Conservation (phyloP, 2,888 invertebrate species). For the Thymelicus acteon region DNA sequence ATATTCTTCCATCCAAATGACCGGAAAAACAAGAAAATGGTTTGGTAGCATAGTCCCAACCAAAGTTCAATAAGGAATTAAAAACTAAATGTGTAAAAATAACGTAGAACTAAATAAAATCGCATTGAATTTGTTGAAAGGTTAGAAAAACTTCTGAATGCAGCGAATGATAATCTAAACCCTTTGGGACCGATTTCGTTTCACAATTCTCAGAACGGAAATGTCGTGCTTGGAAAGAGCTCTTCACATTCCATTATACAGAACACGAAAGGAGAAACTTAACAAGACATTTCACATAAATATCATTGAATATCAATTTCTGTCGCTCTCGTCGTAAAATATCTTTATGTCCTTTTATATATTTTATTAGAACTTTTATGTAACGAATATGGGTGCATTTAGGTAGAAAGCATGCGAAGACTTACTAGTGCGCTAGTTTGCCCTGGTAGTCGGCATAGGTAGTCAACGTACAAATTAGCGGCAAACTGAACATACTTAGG, state of each 20-base stretch:
- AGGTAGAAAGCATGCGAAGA: too few species aligned
- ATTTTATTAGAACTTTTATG: neutral
- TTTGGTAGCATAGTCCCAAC: too few species aligned
- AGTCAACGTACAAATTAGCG: too few species aligned
- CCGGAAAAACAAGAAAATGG: too few species aligned
- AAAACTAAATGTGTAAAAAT: too few species aligned
- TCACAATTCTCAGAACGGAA: neutral
- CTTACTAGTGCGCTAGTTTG: too few species aligned
- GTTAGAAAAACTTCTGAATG: neutral
- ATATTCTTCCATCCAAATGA: too few species aligned
- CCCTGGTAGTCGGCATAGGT: too few species aligned
- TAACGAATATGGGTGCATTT: neutral
- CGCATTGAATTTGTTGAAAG: neutral
- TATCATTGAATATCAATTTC: constrained; percentile 6
- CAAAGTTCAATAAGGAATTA: too few species aligned
- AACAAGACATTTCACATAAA: constrained; percentile 6
- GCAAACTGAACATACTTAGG: too few species aligned
- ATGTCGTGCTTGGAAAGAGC: neutral
- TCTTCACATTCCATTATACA: neutral
- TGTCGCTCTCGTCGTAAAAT: neutral
- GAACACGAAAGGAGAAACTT: neutral
- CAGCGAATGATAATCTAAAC: neutral
- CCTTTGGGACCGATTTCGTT: neutral
- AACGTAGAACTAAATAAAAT: too few species aligned
- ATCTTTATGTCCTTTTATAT: neutral